Evolutionary conservation across 1,140 invertebrate genomes (phyloP).

Genomic region (Halyomorpha halys): DNA sequence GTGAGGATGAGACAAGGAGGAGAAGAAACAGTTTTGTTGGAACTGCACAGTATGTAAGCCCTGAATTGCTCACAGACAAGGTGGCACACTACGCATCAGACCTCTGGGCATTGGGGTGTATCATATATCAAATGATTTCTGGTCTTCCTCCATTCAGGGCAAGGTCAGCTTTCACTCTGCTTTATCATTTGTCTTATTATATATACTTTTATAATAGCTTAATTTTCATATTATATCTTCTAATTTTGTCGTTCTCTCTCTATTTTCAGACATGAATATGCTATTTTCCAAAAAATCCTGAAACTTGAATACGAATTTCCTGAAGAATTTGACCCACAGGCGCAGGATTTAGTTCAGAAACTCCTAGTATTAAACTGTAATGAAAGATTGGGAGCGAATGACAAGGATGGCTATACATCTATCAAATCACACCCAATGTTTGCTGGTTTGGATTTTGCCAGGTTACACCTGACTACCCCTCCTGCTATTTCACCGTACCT

Average conservation of each 20-base stretch:
- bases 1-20: constrained; percentile 36
- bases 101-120: constrained; percentile 96
- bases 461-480: constrained; percentile 58
- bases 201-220: constrained; percentile 16
- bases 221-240: not conserved
- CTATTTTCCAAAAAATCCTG: constrained; percentile 93
- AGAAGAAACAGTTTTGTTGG: constrained; percentile 86
- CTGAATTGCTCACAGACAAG: constrained; percentile 81
- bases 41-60: constrained; percentile 98
- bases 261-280: constrained; percentile 72
- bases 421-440: constrained; percentile 83
- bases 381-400: constrained; percentile 72
- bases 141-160: constrained; percentile 86
- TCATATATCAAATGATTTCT: constrained; percentile 93
- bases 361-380: constrained; percentile 69
- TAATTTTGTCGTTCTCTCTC: constrained; percentile 11
- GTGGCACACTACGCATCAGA: constrained; percentile 72
- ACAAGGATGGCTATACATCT: constrained; percentile 63
- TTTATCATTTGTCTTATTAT: not conserved
- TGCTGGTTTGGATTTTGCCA: constrained; percentile 67
- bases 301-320: constrained; percentile 88
- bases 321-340: constrained; percentile 71
- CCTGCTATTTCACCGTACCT: constrained; percentile 76
- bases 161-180: constrained; percentile 35
- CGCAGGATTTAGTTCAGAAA: constrained; percentile 78